Base-by-base conservation (phyloP, 2,797 vertebrate species). In the Pantherophis alleghaniensis region DNA sequence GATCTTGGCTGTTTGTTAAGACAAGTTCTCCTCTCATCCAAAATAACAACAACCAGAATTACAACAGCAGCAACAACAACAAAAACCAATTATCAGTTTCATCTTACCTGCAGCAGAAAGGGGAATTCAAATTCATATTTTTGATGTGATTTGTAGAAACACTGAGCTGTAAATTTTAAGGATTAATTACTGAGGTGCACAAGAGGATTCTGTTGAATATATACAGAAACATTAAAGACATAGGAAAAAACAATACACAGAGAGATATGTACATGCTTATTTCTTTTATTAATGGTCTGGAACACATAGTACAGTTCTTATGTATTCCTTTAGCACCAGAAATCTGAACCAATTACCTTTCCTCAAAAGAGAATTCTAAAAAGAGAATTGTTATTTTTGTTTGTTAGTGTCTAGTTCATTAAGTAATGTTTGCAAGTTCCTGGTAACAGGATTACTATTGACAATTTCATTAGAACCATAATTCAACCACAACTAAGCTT, bases 321-420 rank as follows among this genome's bases (percentile, higher is more conserved):
- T 93, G 94, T 92, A 89, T 96, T 96, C 95, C 96, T 96, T 95
- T 95, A 94, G 87, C 94, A 94, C 92, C 91, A 95, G 93, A 97
- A 96, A 96, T 94, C 90, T 94, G 95, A 92, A 93, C 95, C 95
- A 96, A 96, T 97, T 96, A 96, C 94, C 93, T 96, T 96, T 97
- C 96, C 94, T 97, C 93, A 57, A 93, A 96, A 93, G 92, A 95
- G 95, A 94, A 95, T 94, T 96, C 97, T 89, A 4, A n/a, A 66
- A 47, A 94, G 96, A 95, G 93, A 94, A 93, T 96, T 96, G 96
- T 97, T 97, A 94, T 97, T 97, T 97, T 83, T 96, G 91, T 97
- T 96, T 97, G 93, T 97, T 96, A 95, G 93, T 97, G 96, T 97
- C 95, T 96, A 97, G 96, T 97, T 97, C 96, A 97, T 98, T 98